Evolutionary conservation across 1,140 invertebrate genomes (phyloP).

Genomic region (Caenorhabditis brenneri): DNA sequence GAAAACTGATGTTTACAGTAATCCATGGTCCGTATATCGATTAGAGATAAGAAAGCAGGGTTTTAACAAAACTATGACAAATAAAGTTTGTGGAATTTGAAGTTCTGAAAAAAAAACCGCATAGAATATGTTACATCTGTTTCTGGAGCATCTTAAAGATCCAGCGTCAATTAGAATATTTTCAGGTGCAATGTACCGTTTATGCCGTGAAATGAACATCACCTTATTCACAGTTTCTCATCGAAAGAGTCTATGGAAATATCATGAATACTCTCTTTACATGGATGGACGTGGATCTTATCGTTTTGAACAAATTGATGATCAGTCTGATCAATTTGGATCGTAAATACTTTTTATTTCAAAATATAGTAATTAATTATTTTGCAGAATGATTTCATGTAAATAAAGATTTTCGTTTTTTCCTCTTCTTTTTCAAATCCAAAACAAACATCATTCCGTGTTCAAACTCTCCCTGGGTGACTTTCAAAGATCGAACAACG

Average conservation of each 20-base stretch:
- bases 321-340: slow-evolving; percentile 68
- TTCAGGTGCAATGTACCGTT: slow-evolving; percentile 85
- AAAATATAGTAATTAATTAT: not conserved
- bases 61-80: too few relatives aligned
- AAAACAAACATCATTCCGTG: not conserved
- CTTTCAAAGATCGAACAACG: not conserved
- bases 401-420: slow-evolving; percentile 15
- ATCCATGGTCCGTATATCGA: too few relatives aligned
- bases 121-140: not conserved
- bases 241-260: slow-evolving; percentile 90
- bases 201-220: slow-evolving; percentile 85
- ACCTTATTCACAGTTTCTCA: slow-evolving; percentile 96
- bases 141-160: too few relatives aligned
- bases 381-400: slow-evolving; percentile 17
- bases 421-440: not conserved
- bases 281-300: slow-evolving; percentile 91
- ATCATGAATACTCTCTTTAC: slow-evolving; percentile 89
- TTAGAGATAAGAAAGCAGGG: too few relatives aligned
- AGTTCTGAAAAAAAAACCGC: not conserved
- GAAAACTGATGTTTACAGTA: too few relatives aligned
- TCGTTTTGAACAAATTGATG: slow-evolving; percentile 84
- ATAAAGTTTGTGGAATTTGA: too few relatives aligned
- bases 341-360: slow-evolving; percentile 23
- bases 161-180: too few relatives aligned
- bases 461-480: not conserved